phyloP scores from a whole-genome alignment of 2,797 vertebrate genomes.

The Centroberyx gerrardi region DNA sequence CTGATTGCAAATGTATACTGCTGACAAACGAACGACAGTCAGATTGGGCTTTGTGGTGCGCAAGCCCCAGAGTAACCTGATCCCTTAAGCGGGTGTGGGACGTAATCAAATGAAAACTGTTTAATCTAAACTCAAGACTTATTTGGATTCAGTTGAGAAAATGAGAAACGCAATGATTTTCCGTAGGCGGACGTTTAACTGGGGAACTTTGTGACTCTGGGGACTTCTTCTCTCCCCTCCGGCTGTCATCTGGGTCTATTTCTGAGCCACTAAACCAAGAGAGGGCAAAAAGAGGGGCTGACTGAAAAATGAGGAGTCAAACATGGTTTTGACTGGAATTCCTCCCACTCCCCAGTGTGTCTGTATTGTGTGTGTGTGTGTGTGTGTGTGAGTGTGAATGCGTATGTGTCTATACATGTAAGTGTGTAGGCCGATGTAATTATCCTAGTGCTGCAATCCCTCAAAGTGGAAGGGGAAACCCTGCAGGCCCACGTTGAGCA shows the following conservation, averaged over 20 bases:
- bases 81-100: slow-evolving; percentile 13
- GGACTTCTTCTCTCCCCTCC: slow-evolving; percentile 46
- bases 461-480: slow-evolving; percentile 50
- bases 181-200: slow-evolving; percentile 23
- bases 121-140: slow-evolving; percentile 30
- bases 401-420: slow-evolving; percentile 37
- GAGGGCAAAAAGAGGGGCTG: slow-evolving; percentile 23
- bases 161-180: slow-evolving; percentile 36
- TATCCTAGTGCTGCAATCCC: slow-evolving; percentile 41
- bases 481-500: slow-evolving; percentile 40
- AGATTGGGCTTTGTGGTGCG: slow-evolving; percentile 27
- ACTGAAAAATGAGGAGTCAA: slow-evolving; percentile 57
- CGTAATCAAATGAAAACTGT: slow-evolving; percentile 37
- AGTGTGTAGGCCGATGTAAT: slow-evolving; percentile 27
- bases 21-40: slow-evolving; percentile 33
- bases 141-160: slow-evolving; percentile 18
- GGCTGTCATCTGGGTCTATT: slow-evolving; percentile 56
- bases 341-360: slow-evolving; percentile 35
- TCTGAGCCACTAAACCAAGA: slow-evolving; percentile 48
- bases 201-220: slow-evolving; percentile 47
- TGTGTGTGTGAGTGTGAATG: slow-evolving; percentile 31
- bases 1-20: slow-evolving; percentile 33
- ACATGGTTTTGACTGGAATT: slow-evolving; percentile 59
- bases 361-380: slow-evolving; percentile 7
- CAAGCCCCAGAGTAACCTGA: slow-evolving; percentile 37